Base-by-base conservation (phyloP, 2,888 invertebrate species). In the Syritta pipiens region DNA sequence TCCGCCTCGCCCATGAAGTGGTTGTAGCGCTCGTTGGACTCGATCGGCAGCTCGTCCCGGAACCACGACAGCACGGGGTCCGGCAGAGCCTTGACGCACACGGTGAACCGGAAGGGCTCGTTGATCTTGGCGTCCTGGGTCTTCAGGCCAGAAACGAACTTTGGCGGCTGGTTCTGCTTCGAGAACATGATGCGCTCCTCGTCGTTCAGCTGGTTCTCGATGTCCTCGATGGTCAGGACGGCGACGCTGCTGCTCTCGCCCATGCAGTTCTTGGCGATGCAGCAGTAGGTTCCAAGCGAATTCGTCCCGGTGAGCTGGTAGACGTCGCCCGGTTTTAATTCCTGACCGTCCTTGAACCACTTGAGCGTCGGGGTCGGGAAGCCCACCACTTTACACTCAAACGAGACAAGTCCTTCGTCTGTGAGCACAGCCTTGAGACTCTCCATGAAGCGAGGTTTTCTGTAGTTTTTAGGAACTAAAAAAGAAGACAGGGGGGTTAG, bases 331-430 rank as follows among this genome's bases (percentile, higher is more conserved):
- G 97, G 96, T 86, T 95, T 95, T 37, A 98, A 89, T 86, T 97
- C 96, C 86, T 96, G 95, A 0, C 96, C 96, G 86, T 97, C 97
- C 89, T 96, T 97, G 88, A 95, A 97, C 97, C 97, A 97, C 85
- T 94, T 93, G 0, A 97, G 90, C 51, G 94, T 90, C 0, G 97
- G 97, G 0, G 96, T 96, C 0, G 97, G 97, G 83, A 96, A 96
- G 1, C 96, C 97, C 1, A 96, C 96, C 0, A 97, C 96, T 88
- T 97, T 97, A 86, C 97, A 97, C 86, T 97, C 97, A 85, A 97
- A 97, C 0, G 96, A 96, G 0, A 97, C 97, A 26, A 97, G 89
- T 0, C 97, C 97, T 89, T 97, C 97, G 86, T 97, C 96, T 0
- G 97, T 96, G 42, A 97, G 90, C 40, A 97, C 93, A 5, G 97